Percentiles rank a stretch among this genome's conserved stretches.
Conservation (phyloP, 2,113 vertebrate species). For the Psittacara wagleri region DNA sequence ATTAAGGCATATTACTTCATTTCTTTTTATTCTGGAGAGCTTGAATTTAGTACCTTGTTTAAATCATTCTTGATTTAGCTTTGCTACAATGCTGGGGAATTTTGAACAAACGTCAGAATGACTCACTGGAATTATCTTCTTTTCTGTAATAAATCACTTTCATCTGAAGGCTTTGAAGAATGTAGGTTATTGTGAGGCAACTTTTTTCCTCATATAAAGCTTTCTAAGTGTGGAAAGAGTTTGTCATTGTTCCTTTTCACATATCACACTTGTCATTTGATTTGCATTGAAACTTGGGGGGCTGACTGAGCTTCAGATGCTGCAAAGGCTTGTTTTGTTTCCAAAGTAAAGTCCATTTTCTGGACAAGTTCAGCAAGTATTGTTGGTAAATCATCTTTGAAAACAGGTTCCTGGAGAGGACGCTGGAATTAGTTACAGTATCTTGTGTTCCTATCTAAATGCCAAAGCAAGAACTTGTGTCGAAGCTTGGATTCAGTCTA, state of each 20-base stretch:
- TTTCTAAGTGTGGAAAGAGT: background rate
- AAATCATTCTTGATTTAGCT: background rate
- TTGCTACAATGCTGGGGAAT: background rate
- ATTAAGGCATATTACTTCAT: background rate
- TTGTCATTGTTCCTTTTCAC: background rate
- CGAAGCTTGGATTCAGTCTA: background rate
- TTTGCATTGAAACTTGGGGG: background rate
- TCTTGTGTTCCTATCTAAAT: background rate
- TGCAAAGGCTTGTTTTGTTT: background rate
- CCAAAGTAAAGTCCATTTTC: background rate
- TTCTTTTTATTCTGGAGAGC: background rate
- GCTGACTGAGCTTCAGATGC: background rate
- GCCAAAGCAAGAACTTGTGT: background rate
- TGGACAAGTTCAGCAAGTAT: background rate
- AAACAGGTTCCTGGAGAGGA: background rate
- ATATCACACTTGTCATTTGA: background rate
- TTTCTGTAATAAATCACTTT: slow-evolving; percentile 10
- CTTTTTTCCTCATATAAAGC: background rate
- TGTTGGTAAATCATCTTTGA: background rate
- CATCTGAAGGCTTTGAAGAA: background rate
- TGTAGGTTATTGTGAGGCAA: background rate
- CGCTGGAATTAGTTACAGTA: background rate
- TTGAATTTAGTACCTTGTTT: background rate
- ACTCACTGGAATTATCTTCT: background rate
- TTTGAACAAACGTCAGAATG: background rate